These are phyloP conservation scores for Furcula furcula DNA, from an alignment of 2,888 invertebrate genomes.

Conservation along the genomic window DNA sequence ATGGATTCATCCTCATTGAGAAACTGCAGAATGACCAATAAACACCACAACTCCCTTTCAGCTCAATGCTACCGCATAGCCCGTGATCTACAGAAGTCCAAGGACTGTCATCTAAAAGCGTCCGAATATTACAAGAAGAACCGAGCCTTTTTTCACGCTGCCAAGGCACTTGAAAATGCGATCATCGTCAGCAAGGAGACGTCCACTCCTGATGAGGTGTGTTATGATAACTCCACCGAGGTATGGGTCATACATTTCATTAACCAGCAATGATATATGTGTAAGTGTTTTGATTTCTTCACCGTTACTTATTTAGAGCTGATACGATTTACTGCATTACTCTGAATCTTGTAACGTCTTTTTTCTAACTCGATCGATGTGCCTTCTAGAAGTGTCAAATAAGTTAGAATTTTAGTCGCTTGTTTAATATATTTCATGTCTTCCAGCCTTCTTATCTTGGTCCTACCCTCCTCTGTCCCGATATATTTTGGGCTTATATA, in stretches of 20 bases:
- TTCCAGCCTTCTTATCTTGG: too few species aligned
- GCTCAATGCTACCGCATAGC: slow-evolving; percentile 95
- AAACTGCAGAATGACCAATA: too few species aligned
- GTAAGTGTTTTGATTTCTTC: neutral
- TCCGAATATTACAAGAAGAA: slow-evolving; percentile 93
- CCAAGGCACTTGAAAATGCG: slow-evolving; percentile 94
- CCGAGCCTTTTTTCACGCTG: slow-evolving; percentile 94
- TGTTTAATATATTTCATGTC: too few species aligned
- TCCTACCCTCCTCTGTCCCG: too few species aligned
- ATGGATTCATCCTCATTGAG: too few species aligned
- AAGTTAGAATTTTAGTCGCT: too few species aligned
- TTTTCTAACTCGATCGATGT: too few species aligned
- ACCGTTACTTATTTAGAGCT: too few species aligned
- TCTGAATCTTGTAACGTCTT: too few species aligned
- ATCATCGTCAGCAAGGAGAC: slow-evolving; percentile 86
- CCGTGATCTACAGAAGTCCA: slow-evolving; percentile 90
- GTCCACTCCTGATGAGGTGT: slow-evolving; percentile 55
- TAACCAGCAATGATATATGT: neutral
- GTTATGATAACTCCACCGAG: neutral
- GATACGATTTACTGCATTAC: too few species aligned
- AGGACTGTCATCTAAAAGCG: slow-evolving; percentile 92
- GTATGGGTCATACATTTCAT: neutral
- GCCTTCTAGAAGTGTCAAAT: too few species aligned
- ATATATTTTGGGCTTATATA: too few species aligned
- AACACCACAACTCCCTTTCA: slow-evolving; percentile 63